phyloP scores from a whole-genome alignment of 2,113 vertebrate species.

The Salvelinus namaycush region DNA sequence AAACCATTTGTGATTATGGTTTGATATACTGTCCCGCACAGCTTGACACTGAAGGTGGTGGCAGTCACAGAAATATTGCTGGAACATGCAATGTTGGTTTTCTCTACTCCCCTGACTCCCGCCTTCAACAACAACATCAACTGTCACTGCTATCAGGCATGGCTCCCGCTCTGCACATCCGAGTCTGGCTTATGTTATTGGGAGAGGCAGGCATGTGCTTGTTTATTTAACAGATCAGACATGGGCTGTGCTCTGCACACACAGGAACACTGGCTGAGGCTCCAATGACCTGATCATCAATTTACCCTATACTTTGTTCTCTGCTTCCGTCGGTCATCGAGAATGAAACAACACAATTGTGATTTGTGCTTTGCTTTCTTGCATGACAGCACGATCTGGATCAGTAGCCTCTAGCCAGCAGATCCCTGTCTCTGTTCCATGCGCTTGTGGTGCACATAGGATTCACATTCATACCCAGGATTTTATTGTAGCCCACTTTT shows the following conservation, averaged over 20 bases:
- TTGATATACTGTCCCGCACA: not conserved
- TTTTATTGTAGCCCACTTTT: not conserved
- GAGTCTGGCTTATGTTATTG: constrained; percentile 14
- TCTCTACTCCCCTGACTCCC: constrained; percentile 20
- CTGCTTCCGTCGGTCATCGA: constrained; percentile 48
- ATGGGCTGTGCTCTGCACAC: constrained; percentile 34
- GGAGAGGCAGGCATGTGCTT: constrained; percentile 27
- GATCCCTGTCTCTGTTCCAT: not conserved
- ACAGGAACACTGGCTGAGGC: constrained; percentile 25
- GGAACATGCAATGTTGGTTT: not conserved
- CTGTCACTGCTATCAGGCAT: constrained; percentile 19
- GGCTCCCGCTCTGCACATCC: constrained; percentile 24
- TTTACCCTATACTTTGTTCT: constrained; percentile 46
- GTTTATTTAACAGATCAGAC: constrained; percentile 56
- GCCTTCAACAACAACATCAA: not conserved
- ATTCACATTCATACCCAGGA: constrained; percentile 3
- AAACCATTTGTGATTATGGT: not conserved
- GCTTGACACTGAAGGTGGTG: not conserved
- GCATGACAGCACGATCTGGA: not conserved
- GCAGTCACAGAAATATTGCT: not conserved
- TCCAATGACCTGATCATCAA: constrained; percentile 49
- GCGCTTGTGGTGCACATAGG: not conserved
- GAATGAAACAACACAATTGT: constrained; percentile 52
- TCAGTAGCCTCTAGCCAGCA: not conserved
- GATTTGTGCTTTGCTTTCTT: constrained; percentile 31